Evolutionary conservation across 2,113 vertebrate species (phyloP).

Genomic region (Pholis gunnellus): DNA sequence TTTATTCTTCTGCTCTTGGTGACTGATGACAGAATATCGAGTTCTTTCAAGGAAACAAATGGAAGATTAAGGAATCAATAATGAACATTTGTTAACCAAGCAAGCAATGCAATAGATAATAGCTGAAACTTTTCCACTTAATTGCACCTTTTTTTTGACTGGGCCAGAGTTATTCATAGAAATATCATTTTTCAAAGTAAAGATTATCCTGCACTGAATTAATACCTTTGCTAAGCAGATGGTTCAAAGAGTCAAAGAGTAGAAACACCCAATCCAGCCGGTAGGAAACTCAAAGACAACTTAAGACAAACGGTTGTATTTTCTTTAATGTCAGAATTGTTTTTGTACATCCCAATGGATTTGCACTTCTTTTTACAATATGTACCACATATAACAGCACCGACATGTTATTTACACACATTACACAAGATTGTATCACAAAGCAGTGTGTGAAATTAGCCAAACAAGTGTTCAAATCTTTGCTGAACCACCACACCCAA

Average conservation of each 20-base stretch:
- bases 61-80: background rate
- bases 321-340: constrained; percentile 82
- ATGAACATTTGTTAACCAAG: background rate
- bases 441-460: constrained; percentile 69
- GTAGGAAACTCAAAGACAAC: constrained; percentile 27
- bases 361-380: constrained; percentile 84
- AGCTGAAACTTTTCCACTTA: constrained; percentile 2
- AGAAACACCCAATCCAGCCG: background rate
- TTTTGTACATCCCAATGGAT: constrained; percentile 77
- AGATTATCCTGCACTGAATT: background rate
- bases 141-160: background rate
- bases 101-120: background rate
- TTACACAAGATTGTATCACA: constrained; percentile 83
- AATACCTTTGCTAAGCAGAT: background rate
- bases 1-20: background rate
- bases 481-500: constrained; percentile 29
- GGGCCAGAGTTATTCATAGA: background rate
- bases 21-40: background rate
- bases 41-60: background rate
- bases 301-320: constrained; percentile 60
- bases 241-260: background rate
- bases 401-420: constrained; percentile 86
- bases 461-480: constrained; percentile 55
- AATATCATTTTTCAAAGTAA: background rate
- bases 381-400: constrained; percentile 86